Percentiles rank a stretch among this genome's conserved stretches.
Conservation (phyloP, 2,888 invertebrate species). For the Spisula subtruncata region DNA sequence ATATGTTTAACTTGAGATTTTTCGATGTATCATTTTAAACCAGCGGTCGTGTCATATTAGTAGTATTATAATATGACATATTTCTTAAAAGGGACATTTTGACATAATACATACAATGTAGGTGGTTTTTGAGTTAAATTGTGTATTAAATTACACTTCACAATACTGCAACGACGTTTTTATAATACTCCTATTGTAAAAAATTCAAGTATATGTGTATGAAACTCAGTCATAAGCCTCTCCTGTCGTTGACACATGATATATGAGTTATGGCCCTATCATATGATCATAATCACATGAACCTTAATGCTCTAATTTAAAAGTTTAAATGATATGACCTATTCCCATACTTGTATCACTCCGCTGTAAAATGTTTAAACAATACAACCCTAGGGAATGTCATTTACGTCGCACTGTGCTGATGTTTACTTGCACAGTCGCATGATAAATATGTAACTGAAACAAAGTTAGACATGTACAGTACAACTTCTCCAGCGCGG, state of each 20-base stretch:
- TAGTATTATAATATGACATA: neutral
- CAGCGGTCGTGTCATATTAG: too few species aligned
- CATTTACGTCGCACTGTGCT: too few species aligned
- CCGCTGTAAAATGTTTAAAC: too few species aligned
- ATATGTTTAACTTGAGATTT: neutral
- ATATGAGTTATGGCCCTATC: neutral
- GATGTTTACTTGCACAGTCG: too few species aligned
- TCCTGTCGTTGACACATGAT: neutral
- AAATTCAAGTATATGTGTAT: neutral
- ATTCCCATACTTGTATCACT: too few species aligned
- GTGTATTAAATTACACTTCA: neutral
- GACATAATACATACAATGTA: neutral
- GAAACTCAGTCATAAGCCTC: neutral
- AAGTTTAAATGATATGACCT: too few species aligned
- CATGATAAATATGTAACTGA: too few species aligned
- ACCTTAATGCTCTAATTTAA: neutral
- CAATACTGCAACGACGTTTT: neutral
- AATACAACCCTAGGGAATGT: too few species aligned
- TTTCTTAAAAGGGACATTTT: neutral
- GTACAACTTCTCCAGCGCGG: too few species aligned
- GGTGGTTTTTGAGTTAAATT: neutral
- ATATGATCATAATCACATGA: too few species aligned
- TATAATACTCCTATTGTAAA: neutral
- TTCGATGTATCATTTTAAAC: neutral
- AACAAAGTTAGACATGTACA: too few species aligned